Conservation (phyloP, 2,888 invertebrate genomes). For the Watsonalla binaria region DNA sequence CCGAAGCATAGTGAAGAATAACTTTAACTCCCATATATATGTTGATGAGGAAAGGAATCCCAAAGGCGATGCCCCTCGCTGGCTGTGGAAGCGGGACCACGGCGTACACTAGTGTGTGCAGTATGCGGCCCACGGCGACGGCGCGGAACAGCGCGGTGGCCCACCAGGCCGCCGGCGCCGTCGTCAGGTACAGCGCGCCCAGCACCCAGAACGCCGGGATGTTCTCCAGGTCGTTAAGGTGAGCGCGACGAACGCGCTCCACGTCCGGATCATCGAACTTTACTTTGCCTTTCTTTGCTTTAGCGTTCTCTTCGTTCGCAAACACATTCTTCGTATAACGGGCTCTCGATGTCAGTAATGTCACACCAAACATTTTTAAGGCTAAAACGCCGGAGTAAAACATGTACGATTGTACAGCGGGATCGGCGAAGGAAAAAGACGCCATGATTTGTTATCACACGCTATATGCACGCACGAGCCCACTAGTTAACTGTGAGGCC, state of each 20-base stretch:
- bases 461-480: neutral
- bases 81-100: slow-evolving; percentile 80
- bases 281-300: slow-evolving; percentile 32
- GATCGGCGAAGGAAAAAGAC: slow-evolving; percentile 31
- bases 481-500: neutral
- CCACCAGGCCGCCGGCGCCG: slow-evolving; percentile 59
- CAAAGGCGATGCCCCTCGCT: slow-evolving; percentile 47
- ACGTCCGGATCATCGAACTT: slow-evolving; percentile 56
- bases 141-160: slow-evolving; percentile 51
- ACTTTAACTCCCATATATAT: slow-evolving; percentile 54
- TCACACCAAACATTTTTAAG: slow-evolving; percentile 42
- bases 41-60: slow-evolving; percentile 40
- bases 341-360: slow-evolving; percentile 34
- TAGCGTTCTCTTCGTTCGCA: slow-evolving; percentile 54
- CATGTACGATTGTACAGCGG: slow-evolving; percentile 43
- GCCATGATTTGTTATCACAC: slow-evolving; percentile 17
- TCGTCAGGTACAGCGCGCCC: slow-evolving; percentile 77
- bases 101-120: slow-evolving; percentile 82
- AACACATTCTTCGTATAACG: slow-evolving; percentile 46
- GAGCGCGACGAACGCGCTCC: slow-evolving; percentile 74
- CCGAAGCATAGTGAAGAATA: slow-evolving; percentile 32
- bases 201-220: slow-evolving; percentile 81
- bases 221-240: slow-evolving; percentile 85
- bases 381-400: slow-evolving; percentile 47
- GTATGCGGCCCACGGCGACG: slow-evolving; percentile 72